Conservation (phyloP, 2,888 invertebrate genomes). For the Rhingia campestris region DNA sequence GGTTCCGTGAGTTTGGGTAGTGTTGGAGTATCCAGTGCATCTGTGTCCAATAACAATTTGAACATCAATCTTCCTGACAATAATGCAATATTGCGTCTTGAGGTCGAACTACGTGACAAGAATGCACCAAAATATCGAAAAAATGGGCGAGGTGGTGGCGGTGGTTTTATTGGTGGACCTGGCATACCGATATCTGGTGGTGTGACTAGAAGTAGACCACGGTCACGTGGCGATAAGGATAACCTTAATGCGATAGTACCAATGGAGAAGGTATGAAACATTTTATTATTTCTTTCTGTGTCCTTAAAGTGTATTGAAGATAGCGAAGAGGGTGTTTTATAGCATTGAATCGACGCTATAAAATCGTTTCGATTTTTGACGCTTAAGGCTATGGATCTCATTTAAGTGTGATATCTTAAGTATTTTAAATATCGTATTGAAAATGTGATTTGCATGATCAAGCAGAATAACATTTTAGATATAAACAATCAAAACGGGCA, state of each 20-base stretch:
- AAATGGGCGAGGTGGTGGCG: constrained; percentile 81
- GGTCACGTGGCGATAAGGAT: constrained; percentile 78
- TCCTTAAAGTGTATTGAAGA: constrained; percentile 5
- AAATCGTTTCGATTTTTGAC: no score
- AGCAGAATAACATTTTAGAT: no score
- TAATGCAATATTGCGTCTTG: constrained; percentile 82
- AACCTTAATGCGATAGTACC: constrained; percentile 85
- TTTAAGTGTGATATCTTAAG: no score
- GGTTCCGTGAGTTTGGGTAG: constrained; percentile 33
- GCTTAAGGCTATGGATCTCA: no score
- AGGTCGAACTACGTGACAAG: constrained; percentile 83
- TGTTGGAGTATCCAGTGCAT: constrained; percentile 74
- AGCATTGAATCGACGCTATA: no score
- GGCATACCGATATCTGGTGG: constrained; percentile 79
- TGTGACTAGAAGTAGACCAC: constrained; percentile 51
- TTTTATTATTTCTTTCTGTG: constrained; percentile 39
- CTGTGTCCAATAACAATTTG: constrained; percentile 79
- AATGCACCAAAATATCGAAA: constrained; percentile 82
- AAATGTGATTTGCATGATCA: no score
- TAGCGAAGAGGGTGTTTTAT: not conserved
- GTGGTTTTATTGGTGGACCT: constrained; percentile 80
- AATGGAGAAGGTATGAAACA: constrained; percentile 85
- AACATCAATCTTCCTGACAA: constrained; percentile 83
- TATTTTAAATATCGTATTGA: no score
- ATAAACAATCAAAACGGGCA: no score